phyloP scores from a whole-genome alignment of 1,140 invertebrate genomes.

The Theocolax elegans region DNA sequence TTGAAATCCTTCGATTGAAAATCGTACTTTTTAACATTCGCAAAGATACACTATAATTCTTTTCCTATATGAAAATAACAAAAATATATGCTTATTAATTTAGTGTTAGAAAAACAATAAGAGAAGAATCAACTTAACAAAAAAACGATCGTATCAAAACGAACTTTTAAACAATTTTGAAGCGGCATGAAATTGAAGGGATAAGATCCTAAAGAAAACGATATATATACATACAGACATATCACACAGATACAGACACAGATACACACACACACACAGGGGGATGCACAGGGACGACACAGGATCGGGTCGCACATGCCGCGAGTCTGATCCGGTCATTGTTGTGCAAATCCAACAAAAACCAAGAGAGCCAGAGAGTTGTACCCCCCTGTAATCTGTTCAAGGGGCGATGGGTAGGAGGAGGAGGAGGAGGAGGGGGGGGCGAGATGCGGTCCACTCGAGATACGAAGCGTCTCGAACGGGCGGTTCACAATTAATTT shows the following conservation, averaged over 20 bases:
- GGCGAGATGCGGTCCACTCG: not conserved
- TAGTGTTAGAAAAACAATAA: not conserved
- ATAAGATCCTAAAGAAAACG: too few species aligned
- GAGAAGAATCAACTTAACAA: not conserved
- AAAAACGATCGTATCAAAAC: not conserved
- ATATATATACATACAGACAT: too few species aligned
- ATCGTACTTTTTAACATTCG: too few species aligned
- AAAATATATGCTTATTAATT: too few species aligned
- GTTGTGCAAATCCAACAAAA: constrained; percentile 58
- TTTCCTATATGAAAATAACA: too few species aligned
- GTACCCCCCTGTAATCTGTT: constrained; percentile 10
- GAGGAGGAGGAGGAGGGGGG: not conserved
- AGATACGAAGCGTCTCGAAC: not conserved
- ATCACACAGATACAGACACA: too few species aligned
- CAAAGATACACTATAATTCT: too few species aligned
- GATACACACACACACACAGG: too few species aligned
- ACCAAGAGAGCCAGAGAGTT: constrained; percentile 32
- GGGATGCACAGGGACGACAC: too few species aligned
- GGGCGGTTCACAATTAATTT: constrained; percentile 40
- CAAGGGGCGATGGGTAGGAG: not conserved
- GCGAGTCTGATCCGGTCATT: constrained; percentile 53
- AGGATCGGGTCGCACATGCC: constrained; percentile 54
- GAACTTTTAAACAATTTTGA: too few species aligned
- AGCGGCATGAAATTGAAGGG: too few species aligned
- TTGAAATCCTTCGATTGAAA: too few species aligned